Percentiles rank a stretch among this genome's conserved stretches.
These are phyloP conservation scores for Contarinia nasturtii DNA, from an alignment of 1,140 invertebrate species.

Conservation along the genomic window DNA sequence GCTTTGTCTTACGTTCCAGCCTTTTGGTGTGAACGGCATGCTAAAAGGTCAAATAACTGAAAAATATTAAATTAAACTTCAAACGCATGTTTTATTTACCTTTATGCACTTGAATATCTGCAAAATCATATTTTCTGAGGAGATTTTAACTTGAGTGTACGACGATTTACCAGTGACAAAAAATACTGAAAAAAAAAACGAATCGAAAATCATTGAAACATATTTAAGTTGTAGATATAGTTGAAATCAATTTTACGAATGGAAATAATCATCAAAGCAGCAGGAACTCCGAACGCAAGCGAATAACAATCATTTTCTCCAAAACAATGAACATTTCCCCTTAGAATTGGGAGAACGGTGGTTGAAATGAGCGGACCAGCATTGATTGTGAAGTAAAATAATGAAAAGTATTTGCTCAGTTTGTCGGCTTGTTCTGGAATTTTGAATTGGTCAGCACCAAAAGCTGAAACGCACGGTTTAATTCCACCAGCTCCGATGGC, in stretches of 20 bases:
- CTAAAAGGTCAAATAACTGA: conserved; percentile 1
- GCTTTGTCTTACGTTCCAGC: neutral
- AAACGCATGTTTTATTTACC: conserved; percentile 24
- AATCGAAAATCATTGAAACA: neutral
- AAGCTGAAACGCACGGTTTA: conserved; percentile 67
- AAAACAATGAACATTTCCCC: conserved; percentile 47
- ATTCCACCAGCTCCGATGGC: conserved; percentile 60
- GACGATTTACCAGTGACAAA: conserved; percentile 52
- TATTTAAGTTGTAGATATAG: neutral
- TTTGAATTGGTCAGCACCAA: conserved; percentile 65
- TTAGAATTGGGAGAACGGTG: conserved; percentile 52
- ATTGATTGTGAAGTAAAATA: conserved; percentile 71
- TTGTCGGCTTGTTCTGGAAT: conserved; percentile 36
- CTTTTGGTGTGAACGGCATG: neutral
- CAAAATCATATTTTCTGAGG: conserved; percentile 58
- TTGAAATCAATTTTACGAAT: conserved; percentile 31
- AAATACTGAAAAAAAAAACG: conserved; percentile 25
- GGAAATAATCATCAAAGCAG: conserved; percentile 46
- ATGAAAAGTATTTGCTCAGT: conserved; percentile 50
- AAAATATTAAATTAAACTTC: neutral
- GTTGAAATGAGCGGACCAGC: conserved; percentile 59
- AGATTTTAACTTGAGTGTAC: conserved; percentile 50
- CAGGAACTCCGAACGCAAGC: conserved; percentile 61
- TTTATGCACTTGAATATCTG: conserved; percentile 48
- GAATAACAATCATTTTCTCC: conserved; percentile 48